Percentiles rank a stretch among this genome's conserved stretches.
phyloP scores from a whole-genome alignment of 2,797 vertebrate species.

The Balearica regulorum region DNA sequence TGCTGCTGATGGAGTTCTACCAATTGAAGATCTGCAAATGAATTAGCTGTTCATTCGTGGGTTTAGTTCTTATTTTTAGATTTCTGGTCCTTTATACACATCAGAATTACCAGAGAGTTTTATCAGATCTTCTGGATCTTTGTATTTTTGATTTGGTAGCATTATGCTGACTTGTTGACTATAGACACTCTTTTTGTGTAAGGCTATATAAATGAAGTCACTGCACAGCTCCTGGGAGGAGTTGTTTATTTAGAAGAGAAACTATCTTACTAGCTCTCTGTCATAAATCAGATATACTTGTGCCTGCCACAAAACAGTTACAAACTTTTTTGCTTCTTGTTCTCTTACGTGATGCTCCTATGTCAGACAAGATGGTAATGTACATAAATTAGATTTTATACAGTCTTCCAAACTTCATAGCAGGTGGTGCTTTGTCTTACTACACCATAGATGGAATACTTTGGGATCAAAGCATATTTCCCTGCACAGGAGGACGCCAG shows the following conservation, averaged over 20 bases:
- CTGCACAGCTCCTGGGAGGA: neutral
- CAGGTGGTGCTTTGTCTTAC: neutral
- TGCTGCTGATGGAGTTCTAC: neutral
- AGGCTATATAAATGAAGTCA: neutral
- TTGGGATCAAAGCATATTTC: neutral
- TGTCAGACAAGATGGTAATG: constrained; percentile 35
- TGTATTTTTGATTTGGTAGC: neutral
- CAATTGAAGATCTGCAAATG: neutral
- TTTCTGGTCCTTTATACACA: neutral
- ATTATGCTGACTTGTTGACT: neutral
- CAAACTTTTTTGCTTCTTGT: neutral
- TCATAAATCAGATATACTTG: constrained; percentile 25
- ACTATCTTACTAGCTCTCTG: neutral
- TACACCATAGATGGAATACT: neutral
- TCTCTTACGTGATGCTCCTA: neutral
- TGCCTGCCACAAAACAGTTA: neutral
- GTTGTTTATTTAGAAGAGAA: neutral
- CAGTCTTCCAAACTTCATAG: neutral
- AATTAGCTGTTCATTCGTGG: neutral
- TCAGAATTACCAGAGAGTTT: neutral
- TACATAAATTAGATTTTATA: constrained; percentile 35
- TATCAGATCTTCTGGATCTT: neutral
- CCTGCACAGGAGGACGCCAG: neutral
- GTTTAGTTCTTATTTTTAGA: neutral
- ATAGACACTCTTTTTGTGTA: neutral